Percentiles rank a stretch among this genome's conserved stretches.
phyloP scores from a whole-genome alignment of 2,888 invertebrate species.

The Drosophila macrospina region DNA sequence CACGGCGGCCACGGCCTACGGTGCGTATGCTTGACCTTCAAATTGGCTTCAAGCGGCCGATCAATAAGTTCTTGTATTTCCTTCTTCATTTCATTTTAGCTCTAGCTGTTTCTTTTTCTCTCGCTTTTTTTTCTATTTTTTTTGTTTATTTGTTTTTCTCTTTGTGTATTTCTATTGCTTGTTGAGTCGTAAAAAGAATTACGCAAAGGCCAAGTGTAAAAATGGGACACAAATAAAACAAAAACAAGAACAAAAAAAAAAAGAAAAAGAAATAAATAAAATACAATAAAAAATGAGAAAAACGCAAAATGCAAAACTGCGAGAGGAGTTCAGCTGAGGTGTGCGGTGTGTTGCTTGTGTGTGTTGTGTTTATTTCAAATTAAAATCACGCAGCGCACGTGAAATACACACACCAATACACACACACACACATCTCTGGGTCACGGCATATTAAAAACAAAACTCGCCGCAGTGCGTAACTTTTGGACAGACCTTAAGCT shows the following conservation, averaged over 20 bases:
- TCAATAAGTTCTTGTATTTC: conserved; percentile 70
- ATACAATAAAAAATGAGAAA: too few relatives aligned
- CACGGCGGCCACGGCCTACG: conserved; percentile 30
- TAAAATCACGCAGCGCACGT: conserved; percentile 78
- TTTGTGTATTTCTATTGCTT: conserved; percentile 62
- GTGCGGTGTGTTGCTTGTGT: conserved; percentile 31
- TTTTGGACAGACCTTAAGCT: conserved; percentile 62
- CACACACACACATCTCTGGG: conserved; percentile 47
- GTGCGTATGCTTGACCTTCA: conserved; percentile 77
- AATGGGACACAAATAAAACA: conserved; percentile 73
- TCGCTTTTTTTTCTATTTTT: conserved; percentile 14
- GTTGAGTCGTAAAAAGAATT: conserved; percentile 80
- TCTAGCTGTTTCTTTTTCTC: conserved; percentile 5
- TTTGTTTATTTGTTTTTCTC: conserved; percentile 22
- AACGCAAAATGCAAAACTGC: conserved; percentile 30
- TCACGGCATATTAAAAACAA: conserved; percentile 69
- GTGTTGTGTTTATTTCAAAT: conserved; percentile 72
- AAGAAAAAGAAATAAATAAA: conserved; percentile 17
- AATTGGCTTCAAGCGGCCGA: conserved; percentile 70
- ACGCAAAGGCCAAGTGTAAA: conserved; percentile 67
- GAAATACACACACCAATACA: conserved; percentile 51
- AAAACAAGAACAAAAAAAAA: conserved; percentile 41
- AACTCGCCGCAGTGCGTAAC: conserved; percentile 78
- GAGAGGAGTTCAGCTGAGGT: conserved; percentile 29
- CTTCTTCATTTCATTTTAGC: conserved; percentile 43